Evolutionary conservation across 2,888 invertebrate genomes (phyloP).

Genomic region (Acanthosepion pharaonis): DNA sequence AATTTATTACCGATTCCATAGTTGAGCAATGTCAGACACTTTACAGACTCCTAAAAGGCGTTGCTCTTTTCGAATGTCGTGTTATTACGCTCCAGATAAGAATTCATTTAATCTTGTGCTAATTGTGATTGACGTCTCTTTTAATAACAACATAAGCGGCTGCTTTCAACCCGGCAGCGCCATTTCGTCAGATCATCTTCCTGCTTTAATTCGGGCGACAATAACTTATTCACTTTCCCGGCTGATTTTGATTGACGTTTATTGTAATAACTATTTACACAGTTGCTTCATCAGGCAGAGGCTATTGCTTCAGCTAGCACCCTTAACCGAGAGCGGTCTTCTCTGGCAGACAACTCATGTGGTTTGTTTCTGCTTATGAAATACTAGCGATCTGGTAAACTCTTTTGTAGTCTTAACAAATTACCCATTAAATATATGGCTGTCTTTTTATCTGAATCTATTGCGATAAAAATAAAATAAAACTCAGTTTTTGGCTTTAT

Average conservation of each 20-base stretch:
- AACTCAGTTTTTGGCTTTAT: too few relatives aligned
- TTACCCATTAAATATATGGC: too few relatives aligned
- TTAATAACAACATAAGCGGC: conserved; percentile 33
- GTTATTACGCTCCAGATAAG: background rate
- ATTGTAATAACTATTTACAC: background rate
- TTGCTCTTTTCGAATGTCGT: background rate
- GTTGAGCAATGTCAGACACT: background rate
- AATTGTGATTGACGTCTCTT: conserved; percentile 33
- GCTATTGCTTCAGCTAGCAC: too few relatives aligned
- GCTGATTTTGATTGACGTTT: background rate
- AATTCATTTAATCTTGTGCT: background rate
- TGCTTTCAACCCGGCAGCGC: conserved; percentile 20
- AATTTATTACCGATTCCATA: background rate
- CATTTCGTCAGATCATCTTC: background rate
- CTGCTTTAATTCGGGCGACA: background rate
- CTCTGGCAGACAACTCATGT: too few relatives aligned
- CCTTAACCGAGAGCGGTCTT: too few relatives aligned
- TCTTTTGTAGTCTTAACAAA: too few relatives aligned
- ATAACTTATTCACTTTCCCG: background rate
- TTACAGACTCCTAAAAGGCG: background rate
- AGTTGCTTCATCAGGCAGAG: too few relatives aligned
- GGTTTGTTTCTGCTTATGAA: too few relatives aligned
- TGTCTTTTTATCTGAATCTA: too few relatives aligned
- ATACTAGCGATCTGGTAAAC: too few relatives aligned
- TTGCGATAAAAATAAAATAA: too few relatives aligned